phyloP scores from a whole-genome alignment of 2,888 invertebrate species.

The Spodoptera littoralis region DNA sequence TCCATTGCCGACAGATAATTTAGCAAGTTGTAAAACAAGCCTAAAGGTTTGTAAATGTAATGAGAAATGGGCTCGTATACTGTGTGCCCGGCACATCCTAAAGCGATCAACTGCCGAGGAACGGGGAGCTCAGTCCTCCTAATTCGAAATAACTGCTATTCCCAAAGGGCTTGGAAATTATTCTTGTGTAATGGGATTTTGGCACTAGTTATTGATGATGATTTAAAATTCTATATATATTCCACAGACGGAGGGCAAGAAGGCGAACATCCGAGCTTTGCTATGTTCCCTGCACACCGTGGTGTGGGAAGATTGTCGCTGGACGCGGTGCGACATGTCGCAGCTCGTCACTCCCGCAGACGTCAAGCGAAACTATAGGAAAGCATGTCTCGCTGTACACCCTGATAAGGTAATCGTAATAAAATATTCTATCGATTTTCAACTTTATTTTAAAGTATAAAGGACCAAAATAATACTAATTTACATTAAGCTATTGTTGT shows the following conservation, averaged over 20 bases:
- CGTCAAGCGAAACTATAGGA: conserved; percentile 98
- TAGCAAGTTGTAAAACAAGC: no score
- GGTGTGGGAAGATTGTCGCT: conserved; percentile 97
- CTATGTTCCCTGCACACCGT: conserved; percentile 98
- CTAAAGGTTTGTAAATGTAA: no score
- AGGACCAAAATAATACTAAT: no score
- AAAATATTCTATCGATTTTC: neutral
- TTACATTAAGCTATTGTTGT: no score
- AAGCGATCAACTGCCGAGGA: no score
- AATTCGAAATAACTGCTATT: no score
- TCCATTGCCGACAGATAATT: no score
- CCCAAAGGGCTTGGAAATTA: no score
- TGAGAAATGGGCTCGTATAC: no score
- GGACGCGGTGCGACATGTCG: conserved; percentile 98
- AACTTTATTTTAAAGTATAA: neutral
- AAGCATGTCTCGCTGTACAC: conserved; percentile 98
- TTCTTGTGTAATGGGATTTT: no score
- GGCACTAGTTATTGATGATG: neutral
- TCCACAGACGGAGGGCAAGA: conserved; percentile 97
- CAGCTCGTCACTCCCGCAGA: conserved; percentile 96
- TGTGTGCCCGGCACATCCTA: no score
- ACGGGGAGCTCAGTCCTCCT: no score
- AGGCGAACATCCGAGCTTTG: conserved; percentile 98
- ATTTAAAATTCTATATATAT: neutral
- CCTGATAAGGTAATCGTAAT: conserved; percentile 96